Evolutionary conservation across 2,888 invertebrate genomes (phyloP), one percentile per base, ranked within the genome.

Genomic region (Halocaridina rubra): DNA sequence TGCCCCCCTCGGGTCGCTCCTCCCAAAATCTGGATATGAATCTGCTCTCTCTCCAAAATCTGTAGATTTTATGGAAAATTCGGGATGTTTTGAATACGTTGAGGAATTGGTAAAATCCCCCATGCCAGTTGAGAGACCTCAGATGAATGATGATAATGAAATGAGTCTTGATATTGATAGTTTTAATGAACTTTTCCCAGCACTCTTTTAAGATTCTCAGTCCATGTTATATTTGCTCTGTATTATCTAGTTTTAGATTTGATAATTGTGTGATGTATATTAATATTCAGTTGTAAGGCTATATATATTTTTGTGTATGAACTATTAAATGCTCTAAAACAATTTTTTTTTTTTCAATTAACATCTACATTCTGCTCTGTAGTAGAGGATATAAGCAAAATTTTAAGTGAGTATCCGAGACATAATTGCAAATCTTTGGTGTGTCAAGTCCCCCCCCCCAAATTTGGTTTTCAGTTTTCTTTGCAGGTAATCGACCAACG

Each of bases 1-100:
- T 8, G 32, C 30, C 29, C 46, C 27, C 30, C 71, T 69, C 30
- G 79, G 29, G 19, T n/a, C n/a, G n/a, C n/a, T n/a, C n/a, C n/a
- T n/a, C n/a, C 71, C 79, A 24, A 80, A 84, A n/a, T 84, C 84
- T 22, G 86, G 86, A 10, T 86, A 86, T 81, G 86, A 81, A 7
- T 86, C 86, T 32, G 32, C 67, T 46, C 39, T 57, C 13, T 82
- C 82, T 16, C 82, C 82, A 30, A 71, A 32, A 57, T 74, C 78
- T 32, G 27, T 59, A 30, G 71, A 27, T n/a, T 82, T 77, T 13
- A n/a, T 22, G 8, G 81, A 81, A 10, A 53, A 53, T 53, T n/a
- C 16, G 16, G 53, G 53, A 10, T 53, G n/a, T n/a, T 19, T n/a
- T 3, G 53, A 53, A 0, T 53, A 53, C 19, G 16, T 53, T 16